Base-by-base conservation (phyloP, 2,888 invertebrate genomes). In the Lysandra bellargus region DNA sequence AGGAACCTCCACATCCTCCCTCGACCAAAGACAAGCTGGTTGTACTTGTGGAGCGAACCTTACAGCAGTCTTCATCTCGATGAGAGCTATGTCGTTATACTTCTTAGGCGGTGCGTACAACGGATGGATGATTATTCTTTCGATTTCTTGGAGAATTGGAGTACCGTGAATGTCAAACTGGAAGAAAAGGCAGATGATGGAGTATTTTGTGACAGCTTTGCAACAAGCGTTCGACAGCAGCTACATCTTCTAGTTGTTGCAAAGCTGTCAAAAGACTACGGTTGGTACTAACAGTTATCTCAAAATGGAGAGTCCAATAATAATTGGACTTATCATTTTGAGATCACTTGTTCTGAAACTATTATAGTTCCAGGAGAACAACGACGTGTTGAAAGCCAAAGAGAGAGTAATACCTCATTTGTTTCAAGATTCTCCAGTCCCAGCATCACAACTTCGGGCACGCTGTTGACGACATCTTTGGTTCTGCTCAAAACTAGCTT, bases 391-490 rank as follows among this genome's bases (percentile, higher is more conserved):
- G 9, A 9, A 49, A 40, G 40, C 5, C 1, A 40, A 5, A 40
- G 6, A 6, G 6, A 44, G 7, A 44, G 44, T 61, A 80, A 78
- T 78, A 83, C 83, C 78, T 64, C 78, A 76, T 82, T 44, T 64
- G 83, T 81, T 73, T 80, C 80, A 40, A 85, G 83, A 78, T 89
- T 88, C 78, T 86, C 88, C n/a, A 87, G 86, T 1, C 90, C 91
- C 75, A 91, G 84, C 30, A 91, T 84, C 3, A 91, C 85, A 30
- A 91, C 87, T 80, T 90, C 87, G 0, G 91, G 91, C 2, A 82
- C 80, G 2, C 83, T 80, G 69, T 88, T 87, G 2, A 85, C 80
- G 69, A 90, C 83, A 14, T 80, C 78, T 14, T 83, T 83, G 2
- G 86, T 83, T n/a, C 87, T 87, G 23, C 83, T 82, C 0, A 83